Evolutionary conservation across 2,888 invertebrate genomes (phyloP).

Genomic region (Tigriopus californicus): DNA sequence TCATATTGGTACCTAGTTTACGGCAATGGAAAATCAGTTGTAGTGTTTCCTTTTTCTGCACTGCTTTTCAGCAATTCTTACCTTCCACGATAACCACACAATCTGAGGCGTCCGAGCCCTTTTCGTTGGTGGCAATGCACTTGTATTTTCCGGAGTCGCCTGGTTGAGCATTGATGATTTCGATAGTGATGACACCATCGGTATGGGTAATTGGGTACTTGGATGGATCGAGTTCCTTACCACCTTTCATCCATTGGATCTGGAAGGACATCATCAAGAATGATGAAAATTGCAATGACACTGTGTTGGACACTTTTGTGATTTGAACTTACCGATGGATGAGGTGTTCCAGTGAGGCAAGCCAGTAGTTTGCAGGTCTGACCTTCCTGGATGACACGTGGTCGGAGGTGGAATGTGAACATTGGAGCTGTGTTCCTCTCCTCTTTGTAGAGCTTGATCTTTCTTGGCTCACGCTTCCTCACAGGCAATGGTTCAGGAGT

Average conservation of each 20-base stretch:
- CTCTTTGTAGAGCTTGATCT: conserved; percentile 78
- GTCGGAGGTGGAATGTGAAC: conserved; percentile 95
- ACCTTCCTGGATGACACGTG: conserved; percentile 89
- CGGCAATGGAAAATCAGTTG: background rate
- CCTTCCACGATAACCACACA: conserved; percentile 93
- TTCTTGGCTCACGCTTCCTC: conserved; percentile 57
- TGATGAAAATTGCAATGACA: no score
- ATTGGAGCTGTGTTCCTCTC: conserved; percentile 79
- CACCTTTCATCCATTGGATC: conserved; percentile 50
- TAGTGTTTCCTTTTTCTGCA: background rate
- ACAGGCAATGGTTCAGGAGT: conserved; percentile 47
- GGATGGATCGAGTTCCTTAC: conserved; percentile 67
- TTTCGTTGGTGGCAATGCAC: conserved; percentile 77
- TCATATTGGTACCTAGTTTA: conserved; percentile 3
- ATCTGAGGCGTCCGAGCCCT: conserved; percentile 84
- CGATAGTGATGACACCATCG: conserved; percentile 90
- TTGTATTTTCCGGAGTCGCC: conserved; percentile 91
- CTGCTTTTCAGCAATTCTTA: conserved; percentile 24
- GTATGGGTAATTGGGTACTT: conserved; percentile 77
- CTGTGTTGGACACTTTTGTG: background rate
- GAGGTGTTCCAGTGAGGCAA: conserved; percentile 83
- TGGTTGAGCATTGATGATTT: conserved; percentile 81
- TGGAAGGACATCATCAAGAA: background rate
- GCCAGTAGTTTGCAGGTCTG: conserved; percentile 93
- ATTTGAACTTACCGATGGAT: conserved; percentile 52